Evolutionary conservation across 2,797 vertebrate genomes (phyloP).

Genomic region (Oreortyx pictus): DNA sequence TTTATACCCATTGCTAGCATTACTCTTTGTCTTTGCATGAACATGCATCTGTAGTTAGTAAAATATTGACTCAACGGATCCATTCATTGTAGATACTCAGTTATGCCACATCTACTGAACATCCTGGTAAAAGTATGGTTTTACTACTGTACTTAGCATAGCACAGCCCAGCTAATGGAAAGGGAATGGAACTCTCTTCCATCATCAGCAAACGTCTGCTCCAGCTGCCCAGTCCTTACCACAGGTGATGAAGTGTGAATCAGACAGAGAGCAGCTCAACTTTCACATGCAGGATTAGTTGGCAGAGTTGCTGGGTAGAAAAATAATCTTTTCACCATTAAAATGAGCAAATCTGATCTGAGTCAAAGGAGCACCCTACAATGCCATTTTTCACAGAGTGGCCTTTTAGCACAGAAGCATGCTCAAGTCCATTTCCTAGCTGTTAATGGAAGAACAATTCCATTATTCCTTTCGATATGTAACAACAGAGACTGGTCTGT

Average conservation of each 20-base stretch:
- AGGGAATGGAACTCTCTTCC: neutral
- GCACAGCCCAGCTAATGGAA: neutral
- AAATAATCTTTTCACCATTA: slow-evolving; percentile 33
- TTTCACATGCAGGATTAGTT: slow-evolving; percentile 46
- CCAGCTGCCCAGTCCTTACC: slow-evolving; percentile 5
- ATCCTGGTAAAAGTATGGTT: slow-evolving; percentile 15
- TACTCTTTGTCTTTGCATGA: neutral
- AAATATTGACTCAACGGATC: neutral
- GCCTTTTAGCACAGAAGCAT: neutral
- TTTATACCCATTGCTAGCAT: neutral
- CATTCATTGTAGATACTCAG: neutral
- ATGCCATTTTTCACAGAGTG: neutral
- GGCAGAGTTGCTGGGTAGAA: neutral
- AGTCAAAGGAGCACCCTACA: neutral
- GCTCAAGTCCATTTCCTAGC: neutral
- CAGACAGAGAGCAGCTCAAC: slow-evolving; percentile 28
- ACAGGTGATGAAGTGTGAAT: slow-evolving; percentile 65
- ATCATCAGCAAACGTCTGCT: slow-evolving; percentile 2
- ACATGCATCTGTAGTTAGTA: neutral
- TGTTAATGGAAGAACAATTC: slow-evolving; percentile 13
- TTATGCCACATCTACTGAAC: neutral
- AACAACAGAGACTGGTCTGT: neutral
- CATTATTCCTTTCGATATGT: neutral
- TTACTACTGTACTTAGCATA: slow-evolving; percentile 14
- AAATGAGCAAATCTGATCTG: slow-evolving; percentile 35